A percentile compares a stretch with the other conserved stretches of the same genome.
These are phyloP conservation scores for Ladona fulva DNA, from an alignment of 1,140 invertebrate genomes.

Conservation along the genomic window DNA sequence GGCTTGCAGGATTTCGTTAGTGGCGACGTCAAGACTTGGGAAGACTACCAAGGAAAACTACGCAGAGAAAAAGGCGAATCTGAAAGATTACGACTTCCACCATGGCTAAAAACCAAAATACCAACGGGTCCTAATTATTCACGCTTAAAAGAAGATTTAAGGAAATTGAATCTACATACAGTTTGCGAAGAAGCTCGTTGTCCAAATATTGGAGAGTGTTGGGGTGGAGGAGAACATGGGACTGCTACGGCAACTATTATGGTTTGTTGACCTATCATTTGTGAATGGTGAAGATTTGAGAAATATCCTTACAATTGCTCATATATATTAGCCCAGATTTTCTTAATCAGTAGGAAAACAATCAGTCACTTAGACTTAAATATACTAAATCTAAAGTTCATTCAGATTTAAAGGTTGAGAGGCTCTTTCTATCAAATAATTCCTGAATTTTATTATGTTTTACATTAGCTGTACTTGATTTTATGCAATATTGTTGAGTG, in stretches of 20 bases:
- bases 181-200: conserved; percentile 98
- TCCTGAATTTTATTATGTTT: no score
- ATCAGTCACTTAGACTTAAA: no score
- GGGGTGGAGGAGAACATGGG: conserved; percentile 86
- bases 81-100: conserved; percentile 75
- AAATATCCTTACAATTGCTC: no score
- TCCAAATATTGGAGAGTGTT: conserved; percentile 99
- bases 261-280: conserved; percentile 39
- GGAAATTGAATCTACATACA: conserved; percentile 85
- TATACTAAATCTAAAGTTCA: no score
- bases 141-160: conserved; percentile 72
- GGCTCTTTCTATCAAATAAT: no score
- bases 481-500: no score
- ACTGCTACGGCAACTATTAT: conserved; percentile 86
- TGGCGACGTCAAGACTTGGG: conserved; percentile 47
- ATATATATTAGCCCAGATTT: no score
- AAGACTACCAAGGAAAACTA: conserved; percentile 70
- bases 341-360: no score
- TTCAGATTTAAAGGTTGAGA: no score
- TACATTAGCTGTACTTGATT: no score
- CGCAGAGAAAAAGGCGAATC: conserved; percentile 73
- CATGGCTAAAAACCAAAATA: conserved; percentile 95
- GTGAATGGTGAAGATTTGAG: no score
- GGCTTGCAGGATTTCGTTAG: conserved; percentile 49
- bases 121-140: conserved; percentile 63